phyloP scores from a whole-genome alignment of 2,888 invertebrate species.

The Drosophila leonis region DNA sequence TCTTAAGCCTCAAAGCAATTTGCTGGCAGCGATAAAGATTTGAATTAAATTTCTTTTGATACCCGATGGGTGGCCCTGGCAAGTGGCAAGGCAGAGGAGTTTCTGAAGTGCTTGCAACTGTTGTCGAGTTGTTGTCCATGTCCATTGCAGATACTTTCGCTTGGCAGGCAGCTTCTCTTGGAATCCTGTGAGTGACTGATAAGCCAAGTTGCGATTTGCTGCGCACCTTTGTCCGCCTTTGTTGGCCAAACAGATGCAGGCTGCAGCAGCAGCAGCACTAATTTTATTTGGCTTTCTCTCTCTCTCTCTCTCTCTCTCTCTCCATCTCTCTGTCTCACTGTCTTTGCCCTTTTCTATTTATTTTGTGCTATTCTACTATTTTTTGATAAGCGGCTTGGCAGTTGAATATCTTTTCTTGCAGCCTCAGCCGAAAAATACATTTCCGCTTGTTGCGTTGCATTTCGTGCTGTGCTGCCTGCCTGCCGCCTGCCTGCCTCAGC shows the following conservation, averaged over 20 bases:
- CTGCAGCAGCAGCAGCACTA: constrained; percentile 4
- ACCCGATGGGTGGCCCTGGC: background rate
- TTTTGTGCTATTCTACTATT: constrained; percentile 1
- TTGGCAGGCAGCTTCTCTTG: constrained; percentile 18
- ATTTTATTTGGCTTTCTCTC: constrained; percentile 18
- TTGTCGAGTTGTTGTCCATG: constrained; percentile 17
- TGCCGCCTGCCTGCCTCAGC: constrained; percentile 35
- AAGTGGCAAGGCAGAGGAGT: background rate
- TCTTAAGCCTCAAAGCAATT: background rate
- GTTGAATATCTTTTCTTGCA: constrained; percentile 56
- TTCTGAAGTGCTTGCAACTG: background rate
- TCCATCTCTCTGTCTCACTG: background rate
- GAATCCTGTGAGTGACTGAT: constrained; percentile 52
- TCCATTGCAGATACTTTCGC: constrained; percentile 19
- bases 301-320: background rate
- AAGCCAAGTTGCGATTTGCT: constrained; percentile 38
- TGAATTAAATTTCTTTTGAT: background rate
- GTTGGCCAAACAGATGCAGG: constrained; percentile 9
- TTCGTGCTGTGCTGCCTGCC: constrained; percentile 36
- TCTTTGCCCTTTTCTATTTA: background rate
- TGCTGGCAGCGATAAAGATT: no score
- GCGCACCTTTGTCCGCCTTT: background rate
- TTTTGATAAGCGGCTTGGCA: constrained; percentile 70
- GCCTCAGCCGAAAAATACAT: constrained; percentile 60
- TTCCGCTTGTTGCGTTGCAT: constrained; percentile 66